phyloP scores from a whole-genome alignment of 1,140 invertebrate species.

The Apis cerana region DNA sequence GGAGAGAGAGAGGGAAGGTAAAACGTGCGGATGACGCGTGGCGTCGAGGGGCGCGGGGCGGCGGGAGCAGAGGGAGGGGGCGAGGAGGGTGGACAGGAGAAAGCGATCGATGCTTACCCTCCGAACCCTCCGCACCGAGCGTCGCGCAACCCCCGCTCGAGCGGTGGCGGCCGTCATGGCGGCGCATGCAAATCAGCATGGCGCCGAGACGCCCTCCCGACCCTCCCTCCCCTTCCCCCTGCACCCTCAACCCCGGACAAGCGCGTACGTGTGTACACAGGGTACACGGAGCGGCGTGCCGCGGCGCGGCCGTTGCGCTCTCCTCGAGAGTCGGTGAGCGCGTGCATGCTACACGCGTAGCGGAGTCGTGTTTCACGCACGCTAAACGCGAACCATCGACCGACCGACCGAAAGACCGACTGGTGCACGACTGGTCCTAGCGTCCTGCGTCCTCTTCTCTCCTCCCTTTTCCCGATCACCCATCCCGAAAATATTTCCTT shows the following conservation, averaged over 20 bases:
- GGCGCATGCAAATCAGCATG: slow-evolving; percentile 82
- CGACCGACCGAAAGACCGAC: slow-evolving; percentile 71
- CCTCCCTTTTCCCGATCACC: background rate
- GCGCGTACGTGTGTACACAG: slow-evolving; percentile 42
- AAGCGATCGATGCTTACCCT: slow-evolving; percentile 79
- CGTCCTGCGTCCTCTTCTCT: slow-evolving; percentile 30
- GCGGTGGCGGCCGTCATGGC: slow-evolving; percentile 78
- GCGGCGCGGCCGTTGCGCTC: background rate
- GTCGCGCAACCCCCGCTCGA: slow-evolving; percentile 70
- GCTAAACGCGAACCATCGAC: slow-evolving; percentile 76
- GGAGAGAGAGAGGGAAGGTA: background rate
- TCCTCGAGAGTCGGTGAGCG: background rate
- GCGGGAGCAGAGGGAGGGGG: slow-evolving; percentile 24
- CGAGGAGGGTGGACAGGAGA: slow-evolving; percentile 62
- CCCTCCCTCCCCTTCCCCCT: slow-evolving; percentile 24
- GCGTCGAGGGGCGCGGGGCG: slow-evolving; percentile 17
- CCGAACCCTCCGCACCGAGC: slow-evolving; percentile 68
- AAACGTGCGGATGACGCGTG: slow-evolving; percentile 13
- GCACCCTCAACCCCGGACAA: background rate
- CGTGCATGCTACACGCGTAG: background rate
- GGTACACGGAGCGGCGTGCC: slow-evolving; percentile 6
- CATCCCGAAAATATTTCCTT: too few relatives aligned
- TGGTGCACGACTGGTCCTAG: slow-evolving; percentile 72
- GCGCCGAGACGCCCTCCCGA: slow-evolving; percentile 79
- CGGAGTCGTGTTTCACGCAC: slow-evolving; percentile 40